These are phyloP conservation scores for Penaeus vannamei DNA, from an alignment of 1,140 invertebrate genomes.

Conservation along the genomic window DNA sequence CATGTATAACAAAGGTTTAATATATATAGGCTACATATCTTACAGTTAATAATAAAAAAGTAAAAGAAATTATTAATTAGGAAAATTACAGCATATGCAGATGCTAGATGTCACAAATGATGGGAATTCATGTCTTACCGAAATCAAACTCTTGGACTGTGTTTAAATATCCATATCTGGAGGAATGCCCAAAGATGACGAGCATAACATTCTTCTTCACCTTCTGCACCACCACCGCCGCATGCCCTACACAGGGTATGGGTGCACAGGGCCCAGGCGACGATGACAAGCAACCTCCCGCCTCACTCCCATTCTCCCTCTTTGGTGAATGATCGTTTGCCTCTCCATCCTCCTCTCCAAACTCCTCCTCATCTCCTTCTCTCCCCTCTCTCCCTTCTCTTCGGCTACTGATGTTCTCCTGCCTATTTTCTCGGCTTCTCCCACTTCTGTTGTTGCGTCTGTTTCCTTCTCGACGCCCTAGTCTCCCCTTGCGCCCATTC, in stretches of 20 bases:
- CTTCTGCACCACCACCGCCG: constrained; percentile 80
- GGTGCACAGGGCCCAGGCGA: constrained; percentile 74
- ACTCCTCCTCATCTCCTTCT: constrained; percentile 31
- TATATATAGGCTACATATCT: too few species aligned
- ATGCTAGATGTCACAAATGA: neutral
- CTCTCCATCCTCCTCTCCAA: neutral
- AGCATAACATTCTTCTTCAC: constrained; percentile 85
- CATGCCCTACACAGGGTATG: constrained; percentile 86
- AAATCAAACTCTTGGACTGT: constrained; percentile 93
- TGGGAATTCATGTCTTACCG: constrained; percentile 73
- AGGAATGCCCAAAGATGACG: constrained; percentile 95
- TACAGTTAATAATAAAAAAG: too few species aligned
- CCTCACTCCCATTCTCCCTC: neutral
- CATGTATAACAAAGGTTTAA: too few species aligned
- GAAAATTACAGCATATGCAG: neutral
- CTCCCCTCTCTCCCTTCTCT: neutral
- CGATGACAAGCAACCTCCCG: constrained; percentile 23
- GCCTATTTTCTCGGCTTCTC: constrained; percentile 30
- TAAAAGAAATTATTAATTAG: too few species aligned
- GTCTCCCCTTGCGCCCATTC: too few species aligned
- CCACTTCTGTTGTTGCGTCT: too few species aligned
- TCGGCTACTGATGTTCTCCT: constrained; percentile 14
- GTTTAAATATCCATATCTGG: constrained; percentile 93
- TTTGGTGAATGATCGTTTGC: neutral
- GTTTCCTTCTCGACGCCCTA: too few species aligned